Base-by-base conservation (phyloP, 2,113 vertebrate genomes). In the Heterotilapia buettikoferi region DNA sequence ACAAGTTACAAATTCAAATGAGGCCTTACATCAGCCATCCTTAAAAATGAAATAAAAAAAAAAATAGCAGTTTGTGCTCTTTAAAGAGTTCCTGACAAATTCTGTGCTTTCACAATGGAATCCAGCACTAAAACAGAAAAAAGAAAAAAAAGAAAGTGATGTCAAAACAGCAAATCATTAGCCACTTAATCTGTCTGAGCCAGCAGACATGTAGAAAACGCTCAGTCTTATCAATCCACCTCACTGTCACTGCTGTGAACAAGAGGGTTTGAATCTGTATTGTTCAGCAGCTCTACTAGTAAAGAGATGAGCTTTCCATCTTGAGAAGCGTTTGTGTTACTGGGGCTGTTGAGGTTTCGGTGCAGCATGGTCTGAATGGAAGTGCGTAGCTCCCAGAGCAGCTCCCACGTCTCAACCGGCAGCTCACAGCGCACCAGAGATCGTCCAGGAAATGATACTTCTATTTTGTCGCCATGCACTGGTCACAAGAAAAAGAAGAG, bases 361-460 rank as follows among this genome's bases (percentile, higher is more conserved):
- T 97, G 95, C 81, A 99, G 94, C 98, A 99, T 99, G 88, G 96
- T 96, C 93, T 97, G 97, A 24, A 99, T 94, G 5, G 98, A 97
- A 4, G 96, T 96, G 4, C 98, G 98, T n/a, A 99, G 95, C 19
- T 97, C 97, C 83, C 97, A 96, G 80, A 99, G 97, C 40, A 99
- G 95, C 88, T 97, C 96, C 96, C 98, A 98, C 0, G 95, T 97
- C 79, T 96, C 93, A 0, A 94, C 93, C 5, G 97, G 93, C 2
- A 98, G 94, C 90, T 98, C 97, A 54, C 97, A 97, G 91, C 96
- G 96, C 83, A 98, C 94, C 68, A 99, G 96, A 18, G 97, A 97
- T 1, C 89, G 95, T 91, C 98, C 97, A 0, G 96, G 94, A 83
- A 99, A 93, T 0, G 97, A 96, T 6, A 99, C 97, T 3, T 97